Base-by-base conservation (phyloP, 2,888 invertebrate genomes). In the Cheilosia vernalis region DNA sequence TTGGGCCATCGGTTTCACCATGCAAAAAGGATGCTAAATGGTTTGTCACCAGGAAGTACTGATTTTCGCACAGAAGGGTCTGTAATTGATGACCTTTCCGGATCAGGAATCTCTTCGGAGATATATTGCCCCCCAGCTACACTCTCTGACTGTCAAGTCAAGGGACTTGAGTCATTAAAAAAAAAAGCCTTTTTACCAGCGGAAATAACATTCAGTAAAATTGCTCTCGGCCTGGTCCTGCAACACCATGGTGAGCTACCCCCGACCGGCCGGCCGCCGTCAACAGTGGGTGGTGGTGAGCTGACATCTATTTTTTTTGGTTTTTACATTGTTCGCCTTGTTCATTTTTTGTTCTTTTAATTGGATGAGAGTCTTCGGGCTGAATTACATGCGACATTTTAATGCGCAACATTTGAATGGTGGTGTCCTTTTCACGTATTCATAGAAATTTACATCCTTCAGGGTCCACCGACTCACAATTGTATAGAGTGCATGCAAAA, bases 361-460 rank as follows among this genome's bases (percentile, higher is more conserved):
- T 85, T 85, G 85, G 85, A 85, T 76, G 81, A 85, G 76, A 63
- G 76, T 81, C 85, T 85, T 80, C 70, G 58, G 76, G 85, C 81
- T 80, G 76, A 81, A 85, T 81, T 81, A 85, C 85, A 81, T 85
- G 85, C 85, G 85, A 85, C 85, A 85, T 81, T 85, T 85, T 85
- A 85, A 85, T 85, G 85, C 85, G 85, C 81, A 81, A 81, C 76
- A 85, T 85, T 85, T 85, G 81, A 85, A 85, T 85, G 76, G 81
- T 81, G 80, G 81, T 85, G 85, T 85, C 85, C 85, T 85, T 85
- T 85, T 81, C 70, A 81, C 72, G 85, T 85, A 85, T 85, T 85
- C 85, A 81, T 85, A 51, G 56, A 80, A 84, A 84, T 80, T 74
- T 80, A 81, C 72, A 81, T 67, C 81, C 85, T 85, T 85, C 76